Conservation (phyloP, 2,797 vertebrate species). For the Sebastes nivosus region DNA sequence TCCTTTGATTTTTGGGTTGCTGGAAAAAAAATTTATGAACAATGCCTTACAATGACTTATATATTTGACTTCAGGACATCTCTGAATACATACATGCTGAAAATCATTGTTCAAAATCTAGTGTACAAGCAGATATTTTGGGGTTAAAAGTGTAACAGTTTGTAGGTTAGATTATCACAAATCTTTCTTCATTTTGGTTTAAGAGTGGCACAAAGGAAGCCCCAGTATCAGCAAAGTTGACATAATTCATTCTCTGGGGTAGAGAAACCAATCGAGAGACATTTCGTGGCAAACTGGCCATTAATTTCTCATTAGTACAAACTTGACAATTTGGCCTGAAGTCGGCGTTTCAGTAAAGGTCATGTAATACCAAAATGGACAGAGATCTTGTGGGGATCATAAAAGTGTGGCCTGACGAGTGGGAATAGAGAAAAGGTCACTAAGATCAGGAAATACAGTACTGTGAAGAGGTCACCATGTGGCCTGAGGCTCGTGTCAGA, state of each 20-base stretch:
- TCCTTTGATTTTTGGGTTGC: too few relatives aligned
- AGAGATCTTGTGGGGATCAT: neutral
- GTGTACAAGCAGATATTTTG: neutral
- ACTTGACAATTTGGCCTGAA: neutral
- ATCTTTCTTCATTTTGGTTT: neutral
- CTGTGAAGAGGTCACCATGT: neutral
- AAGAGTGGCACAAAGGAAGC: neutral
- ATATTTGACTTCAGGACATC: too few relatives aligned
- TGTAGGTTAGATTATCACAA: neutral
- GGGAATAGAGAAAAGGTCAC: constrained; percentile 1
- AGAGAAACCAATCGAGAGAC: neutral
- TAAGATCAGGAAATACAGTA: neutral
- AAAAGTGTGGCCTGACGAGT: neutral
- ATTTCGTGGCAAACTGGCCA: neutral
- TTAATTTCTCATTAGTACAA: neutral
- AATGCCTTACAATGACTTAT: too few relatives aligned
- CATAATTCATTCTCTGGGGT: neutral
- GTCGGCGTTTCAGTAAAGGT: neutral
- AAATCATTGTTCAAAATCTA: neutral
- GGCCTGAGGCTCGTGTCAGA: neutral
- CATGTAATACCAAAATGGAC: constrained; percentile 1
- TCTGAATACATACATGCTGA: too few relatives aligned
- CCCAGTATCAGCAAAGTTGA: neutral
- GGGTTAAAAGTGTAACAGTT: neutral
- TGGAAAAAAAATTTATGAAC: too few relatives aligned